Conservation (phyloP, 2,113 vertebrate genomes). For the Peucedramus taeniatus region DNA sequence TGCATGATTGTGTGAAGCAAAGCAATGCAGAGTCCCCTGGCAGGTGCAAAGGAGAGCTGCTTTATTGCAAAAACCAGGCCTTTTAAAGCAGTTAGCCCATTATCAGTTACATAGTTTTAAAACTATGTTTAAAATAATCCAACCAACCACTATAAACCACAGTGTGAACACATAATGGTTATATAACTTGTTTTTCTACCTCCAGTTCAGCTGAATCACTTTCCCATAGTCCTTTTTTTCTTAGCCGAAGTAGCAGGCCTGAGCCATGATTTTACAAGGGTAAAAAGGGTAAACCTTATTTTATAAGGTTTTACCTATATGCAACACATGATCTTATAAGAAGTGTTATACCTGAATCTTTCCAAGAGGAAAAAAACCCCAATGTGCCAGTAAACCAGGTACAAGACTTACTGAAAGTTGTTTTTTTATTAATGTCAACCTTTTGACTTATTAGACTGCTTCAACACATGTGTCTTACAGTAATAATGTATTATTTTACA, state of each 20-base stretch:
- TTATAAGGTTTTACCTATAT: background rate
- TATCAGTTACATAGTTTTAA: background rate
- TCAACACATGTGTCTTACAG: background rate
- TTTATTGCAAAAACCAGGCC: background rate
- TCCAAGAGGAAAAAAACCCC: background rate
- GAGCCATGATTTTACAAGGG: background rate
- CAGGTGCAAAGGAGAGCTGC: background rate
- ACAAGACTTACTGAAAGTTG: background rate
- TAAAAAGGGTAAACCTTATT: background rate
- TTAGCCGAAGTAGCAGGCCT: background rate
- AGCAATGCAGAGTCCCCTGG: accelerated
- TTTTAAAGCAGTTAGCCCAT: background rate
- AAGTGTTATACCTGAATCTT: background rate
- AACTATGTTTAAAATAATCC: background rate
- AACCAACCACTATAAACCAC: background rate
- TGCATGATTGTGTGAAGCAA: background rate
- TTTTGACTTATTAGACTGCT: background rate
- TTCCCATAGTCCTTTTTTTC: background rate
- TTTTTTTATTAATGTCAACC: background rate
- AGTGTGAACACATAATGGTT: background rate
- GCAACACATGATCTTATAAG: background rate
- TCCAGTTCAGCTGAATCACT: background rate
- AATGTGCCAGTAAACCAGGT: background rate
- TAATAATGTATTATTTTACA: background rate
- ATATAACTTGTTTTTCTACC: background rate